These are phyloP conservation scores for Morpho achilles DNA, from an alignment of 2,888 invertebrate species.

Conservation along the genomic window DNA sequence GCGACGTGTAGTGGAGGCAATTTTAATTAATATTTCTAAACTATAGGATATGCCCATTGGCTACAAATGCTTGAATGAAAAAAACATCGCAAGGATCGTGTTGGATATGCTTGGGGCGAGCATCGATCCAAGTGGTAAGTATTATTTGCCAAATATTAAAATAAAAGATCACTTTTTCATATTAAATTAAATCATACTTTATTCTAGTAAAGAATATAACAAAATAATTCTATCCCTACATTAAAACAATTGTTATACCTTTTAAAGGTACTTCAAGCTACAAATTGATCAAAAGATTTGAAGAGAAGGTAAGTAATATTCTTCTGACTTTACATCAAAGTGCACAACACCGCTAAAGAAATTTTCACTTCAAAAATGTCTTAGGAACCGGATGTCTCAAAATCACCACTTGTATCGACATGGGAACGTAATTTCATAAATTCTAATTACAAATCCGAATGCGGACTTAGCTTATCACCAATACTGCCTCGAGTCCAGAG, in stretches of 20 bases:
- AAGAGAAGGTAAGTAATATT: constrained; percentile 38
- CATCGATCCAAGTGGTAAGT: constrained; percentile 40
- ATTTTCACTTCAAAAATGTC: background rate
- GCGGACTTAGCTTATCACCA: constrained; percentile 32
- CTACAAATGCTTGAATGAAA: constrained; percentile 55
- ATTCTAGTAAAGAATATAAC: no score
- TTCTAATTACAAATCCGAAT: constrained; percentile 48
- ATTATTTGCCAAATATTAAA: background rate
- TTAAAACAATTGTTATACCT: no score
- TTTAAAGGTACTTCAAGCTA: constrained; percentile 43
- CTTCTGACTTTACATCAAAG: no score
- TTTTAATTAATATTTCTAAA: no score
- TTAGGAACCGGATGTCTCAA: constrained; percentile 31
- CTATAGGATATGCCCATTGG: constrained; percentile 57
- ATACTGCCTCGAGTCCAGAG: constrained; percentile 12
- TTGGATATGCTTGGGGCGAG: constrained; percentile 57
- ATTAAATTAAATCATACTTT: no score
- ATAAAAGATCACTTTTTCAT: no score
- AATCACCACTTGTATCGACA: constrained; percentile 31
- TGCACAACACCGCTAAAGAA: no score
- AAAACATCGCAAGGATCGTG: constrained; percentile 43
- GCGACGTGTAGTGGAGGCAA: background rate
- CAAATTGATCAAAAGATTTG: constrained; percentile 47
- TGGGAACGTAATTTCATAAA: constrained; percentile 56
- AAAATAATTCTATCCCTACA: no score